Base-by-base conservation (phyloP, 2,797 vertebrate genomes). In the Neosilurus mollespiculum region DNA sequence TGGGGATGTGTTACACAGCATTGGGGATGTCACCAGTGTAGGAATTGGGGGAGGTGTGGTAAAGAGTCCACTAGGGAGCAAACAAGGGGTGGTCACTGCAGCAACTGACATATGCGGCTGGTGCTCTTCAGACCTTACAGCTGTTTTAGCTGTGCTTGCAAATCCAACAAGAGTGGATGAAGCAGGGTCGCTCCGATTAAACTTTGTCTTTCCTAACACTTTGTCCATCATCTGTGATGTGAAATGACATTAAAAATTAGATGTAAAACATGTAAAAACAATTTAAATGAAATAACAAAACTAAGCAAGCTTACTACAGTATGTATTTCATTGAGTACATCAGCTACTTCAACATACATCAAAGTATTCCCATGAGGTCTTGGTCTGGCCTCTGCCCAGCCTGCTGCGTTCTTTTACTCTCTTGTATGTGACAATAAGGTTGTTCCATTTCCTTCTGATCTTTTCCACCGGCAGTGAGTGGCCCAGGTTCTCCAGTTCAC, bases 371-470 rank as follows among this genome's bases (percentile, higher is more conserved):
- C 94, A 95, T 59, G 94, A 94, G 0, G 94, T 95, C 83, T 94
- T 95, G 4, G 93, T 91, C 5, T 94, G 93, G 14, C 92, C 94
- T 85, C 93, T 93, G 10, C 92, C 81, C 80, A 87, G 18, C 11
- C 81, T 86, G 88, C 93, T 93, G 87, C 94, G 93, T 84, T 95
- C 94, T 80, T 95, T 95, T 4, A 95, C 94, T 83, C 94, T 92
- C 91, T 95, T 95, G 89, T 95, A 95, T 0, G 94, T 95, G 70
- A 95, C 94, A 12, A 95, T 94, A 15, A 95, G 93, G 87, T 95
- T 95, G 89, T 95, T 95, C 94, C 94, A 95, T 85, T 95, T 95
- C 84, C 94, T 93, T 16, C 94, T 91, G 83, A 95, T 95, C 88
- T 92, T 93, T 83, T 95, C 94, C 0, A 94, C 93, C 1, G 94